Base-by-base conservation (phyloP, 2,888 invertebrate species). In the Andrena flavipes region DNA sequence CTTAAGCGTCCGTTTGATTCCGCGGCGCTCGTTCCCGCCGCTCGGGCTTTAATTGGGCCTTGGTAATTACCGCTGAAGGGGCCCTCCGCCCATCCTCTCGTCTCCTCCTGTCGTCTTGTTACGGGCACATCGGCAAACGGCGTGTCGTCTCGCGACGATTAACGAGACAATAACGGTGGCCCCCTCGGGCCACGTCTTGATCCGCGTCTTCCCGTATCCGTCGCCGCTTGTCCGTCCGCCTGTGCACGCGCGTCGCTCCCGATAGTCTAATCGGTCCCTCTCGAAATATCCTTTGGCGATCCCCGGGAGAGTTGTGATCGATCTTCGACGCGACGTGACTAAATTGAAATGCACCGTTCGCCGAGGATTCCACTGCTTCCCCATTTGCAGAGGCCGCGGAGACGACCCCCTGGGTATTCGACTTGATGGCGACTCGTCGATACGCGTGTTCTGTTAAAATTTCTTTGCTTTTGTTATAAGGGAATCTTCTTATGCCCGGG, bases 1-100 rank as follows among this genome's bases (percentile, higher is more conserved):
- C 33, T 86, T 80, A 86, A 80, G 67, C 80, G 85, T 51, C 76
- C 75, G 78, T 85, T 87, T 82, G 78, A 82, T 84, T 75, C 65
- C 76, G 54, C 60, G 51, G 54, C 63, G 62, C 33, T 42, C 76
- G 51, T 64, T 20, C 60, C 23, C 64, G 49, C 51, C 74, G 65
- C 62, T 56, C 56, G 4, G 63, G 87, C 84, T 87, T 87, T 87
- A 87, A 87, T 87, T 87, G 87, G 85, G 85, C 72, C 80, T 81
- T 85, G 71, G 78, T 80, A 87, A 87, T 87, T 87, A 87, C 82
- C 68, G 76, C 68, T 76, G 79, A 82, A 79, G 78, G 73, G 80
- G 63, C 54, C 76, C 62, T 56, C 62, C 42, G 30, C 59, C 59
- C 48, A 13, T 67, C 63, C 70, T 42, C 76, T 42, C 76, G 62